phyloP scores from a whole-genome alignment of 2,888 invertebrate species.

The Syritta pipiens region DNA sequence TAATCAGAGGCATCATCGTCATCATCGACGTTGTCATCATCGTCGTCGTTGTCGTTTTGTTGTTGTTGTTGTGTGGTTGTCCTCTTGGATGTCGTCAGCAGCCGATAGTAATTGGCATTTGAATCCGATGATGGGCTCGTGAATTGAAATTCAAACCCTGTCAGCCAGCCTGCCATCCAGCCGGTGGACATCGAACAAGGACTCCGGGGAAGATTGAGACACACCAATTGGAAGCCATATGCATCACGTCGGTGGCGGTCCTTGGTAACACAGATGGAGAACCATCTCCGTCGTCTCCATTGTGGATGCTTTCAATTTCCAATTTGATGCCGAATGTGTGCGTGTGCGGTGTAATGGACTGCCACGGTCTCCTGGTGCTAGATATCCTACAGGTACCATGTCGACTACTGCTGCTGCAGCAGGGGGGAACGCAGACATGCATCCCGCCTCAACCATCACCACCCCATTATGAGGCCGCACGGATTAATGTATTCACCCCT shows the following conservation, averaged over 20 bases:
- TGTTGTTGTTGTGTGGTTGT: too few species aligned
- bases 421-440: slow-evolving; percentile 19
- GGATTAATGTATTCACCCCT: slow-evolving; percentile 62
- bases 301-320: slow-evolving; percentile 20
- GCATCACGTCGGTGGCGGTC: too few species aligned
- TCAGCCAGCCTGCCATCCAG: neutral
- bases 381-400: slow-evolving; percentile 38
- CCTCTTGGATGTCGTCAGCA: too few species aligned
- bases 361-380: neutral
- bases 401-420: slow-evolving; percentile 18
- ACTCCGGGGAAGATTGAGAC: slow-evolving; percentile 1
- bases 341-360: neutral
- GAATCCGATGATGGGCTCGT: slow-evolving; percentile 25
- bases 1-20: slow-evolving; percentile 22
- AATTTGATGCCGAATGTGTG: slow-evolving; percentile 14
- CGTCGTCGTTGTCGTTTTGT: slow-evolving; percentile 11
- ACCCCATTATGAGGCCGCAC: slow-evolving; percentile 24
- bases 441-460: slow-evolving; percentile 53
- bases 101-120: slow-evolving; percentile 40
- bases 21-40: neutral
- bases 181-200: neutral
- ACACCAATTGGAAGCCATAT: slow-evolving; percentile 36
- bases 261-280: too few species aligned
- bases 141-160: slow-evolving; percentile 21
- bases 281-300: neutral